These are phyloP conservation scores for Plestiodon gilberti DNA, from an alignment of 2,113 vertebrate species.

Conservation along the genomic window DNA sequence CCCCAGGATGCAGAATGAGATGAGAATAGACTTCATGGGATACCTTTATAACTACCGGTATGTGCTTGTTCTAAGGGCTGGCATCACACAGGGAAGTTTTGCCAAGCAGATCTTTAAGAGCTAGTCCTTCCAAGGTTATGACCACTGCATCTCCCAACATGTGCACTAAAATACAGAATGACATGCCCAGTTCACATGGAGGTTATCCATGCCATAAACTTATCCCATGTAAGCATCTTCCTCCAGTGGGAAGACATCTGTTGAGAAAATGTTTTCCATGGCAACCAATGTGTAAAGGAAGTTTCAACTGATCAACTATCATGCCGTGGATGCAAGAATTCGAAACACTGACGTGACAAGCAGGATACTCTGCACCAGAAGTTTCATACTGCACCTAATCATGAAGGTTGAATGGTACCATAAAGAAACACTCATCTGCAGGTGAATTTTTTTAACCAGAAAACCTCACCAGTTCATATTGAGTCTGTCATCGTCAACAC, in stretches of 20 bases:
- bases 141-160: background rate
- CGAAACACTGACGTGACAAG: background rate
- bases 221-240: too few species aligned
- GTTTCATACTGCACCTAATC: background rate
- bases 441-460: background rate
- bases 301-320: background rate
- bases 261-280: background rate
- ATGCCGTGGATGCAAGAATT: background rate
- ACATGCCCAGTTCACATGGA: background rate
- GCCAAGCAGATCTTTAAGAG: background rate
- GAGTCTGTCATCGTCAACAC: background rate
- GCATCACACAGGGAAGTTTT: background rate
- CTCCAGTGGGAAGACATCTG: background rate
- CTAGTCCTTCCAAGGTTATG: background rate
- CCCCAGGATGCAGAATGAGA: background rate
- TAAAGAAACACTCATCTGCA: background rate
- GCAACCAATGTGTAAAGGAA: background rate
- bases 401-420: background rate
- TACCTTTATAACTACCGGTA: background rate
- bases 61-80: background rate
- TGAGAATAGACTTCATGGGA: constrained; percentile 28
- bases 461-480: background rate
- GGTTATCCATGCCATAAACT: background rate
- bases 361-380: background rate
- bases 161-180: background rate